Base-by-base conservation (phyloP, 2,797 vertebrate species). In the Parauchenoglanis punctatus region DNA sequence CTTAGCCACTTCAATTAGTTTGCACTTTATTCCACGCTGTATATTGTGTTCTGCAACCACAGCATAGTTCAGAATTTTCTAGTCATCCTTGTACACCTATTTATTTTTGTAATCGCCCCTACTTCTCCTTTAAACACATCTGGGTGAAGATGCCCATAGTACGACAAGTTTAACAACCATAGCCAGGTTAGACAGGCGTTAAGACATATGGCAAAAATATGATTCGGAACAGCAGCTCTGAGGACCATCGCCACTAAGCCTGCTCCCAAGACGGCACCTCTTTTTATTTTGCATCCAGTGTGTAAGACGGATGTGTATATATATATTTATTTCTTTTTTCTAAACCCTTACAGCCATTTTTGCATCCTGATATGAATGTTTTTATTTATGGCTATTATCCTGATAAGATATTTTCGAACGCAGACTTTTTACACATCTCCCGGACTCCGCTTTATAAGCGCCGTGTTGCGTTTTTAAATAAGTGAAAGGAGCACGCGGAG, bases 391-490 rank as follows among this genome's bases (percentile, higher is more conserved):
- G 15, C n/a, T 5, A 1, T 77, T 56, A 31, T 4, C 6, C 58
- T 25, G 77, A 44, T 61, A 23, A 35, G 77, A 80, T 40, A 15
- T 82, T 65, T 83, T 83, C 52, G 0, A 68, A 80, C 11, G 13
- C 20, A 15, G 61, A 58, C 63, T 31, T 54, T 68, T 86, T 85
- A 70, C 59, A 63, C 8, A 31, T 76, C 44, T 80, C 15, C 28
- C 6, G 6, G n/a, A 49, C 85, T 28, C 25, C 3, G 31, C 25
- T 46, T 56, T 56, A 80, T 31, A 28, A 10, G 59, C 23, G 91
- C 92, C 92, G 91, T 92, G 92, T 92, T 94, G 91, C 89, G 93
- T 94, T 70, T 18, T 72, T 40, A 23, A 84, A 25, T 56, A 13
- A 84, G 89, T 89, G 86, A 91, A 93, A 88, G 88, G 88, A 91